A percentile compares a stretch with the other conserved stretches of the same genome.
Conservation (phyloP, 2,797 vertebrate genomes). For the Xenentodon cancila region DNA sequence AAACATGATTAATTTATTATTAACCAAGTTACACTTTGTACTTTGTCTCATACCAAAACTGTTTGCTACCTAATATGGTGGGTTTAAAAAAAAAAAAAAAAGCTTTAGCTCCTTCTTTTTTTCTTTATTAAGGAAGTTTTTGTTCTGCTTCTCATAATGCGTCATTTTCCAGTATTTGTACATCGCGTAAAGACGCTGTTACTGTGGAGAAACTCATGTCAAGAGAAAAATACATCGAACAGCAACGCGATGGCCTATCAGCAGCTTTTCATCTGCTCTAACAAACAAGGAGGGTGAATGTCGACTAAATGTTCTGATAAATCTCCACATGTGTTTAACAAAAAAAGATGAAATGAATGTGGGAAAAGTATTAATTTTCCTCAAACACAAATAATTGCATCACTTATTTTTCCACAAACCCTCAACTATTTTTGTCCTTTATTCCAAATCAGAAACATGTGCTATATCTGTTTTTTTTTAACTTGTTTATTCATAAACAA, state of each 20-base stretch:
- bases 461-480: no score
- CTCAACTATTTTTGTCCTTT: background rate
- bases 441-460: background rate
- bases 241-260: background rate
- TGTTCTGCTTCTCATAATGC: conserved; percentile 38
- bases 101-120: background rate
- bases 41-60: background rate
- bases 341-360: no score
- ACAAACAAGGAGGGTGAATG: background rate
- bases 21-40: background rate
- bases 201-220: conserved; percentile 22
- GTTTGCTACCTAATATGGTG: conserved; percentile 15
- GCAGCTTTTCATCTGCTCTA: background rate
- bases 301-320: background rate
- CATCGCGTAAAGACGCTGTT: conserved; percentile 11
- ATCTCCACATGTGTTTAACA: background rate
- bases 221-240: conserved; percentile 18
- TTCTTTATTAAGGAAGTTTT: conserved; percentile 37
- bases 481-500: no score
- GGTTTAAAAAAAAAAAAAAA: no score
- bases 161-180: conserved; percentile 24
- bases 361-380: no score
- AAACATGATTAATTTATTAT: background rate
- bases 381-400: no score
- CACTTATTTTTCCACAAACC: background rate